Conservation (phyloP, 2,113 vertebrate genomes). For the Ictalurus punctatus region DNA sequence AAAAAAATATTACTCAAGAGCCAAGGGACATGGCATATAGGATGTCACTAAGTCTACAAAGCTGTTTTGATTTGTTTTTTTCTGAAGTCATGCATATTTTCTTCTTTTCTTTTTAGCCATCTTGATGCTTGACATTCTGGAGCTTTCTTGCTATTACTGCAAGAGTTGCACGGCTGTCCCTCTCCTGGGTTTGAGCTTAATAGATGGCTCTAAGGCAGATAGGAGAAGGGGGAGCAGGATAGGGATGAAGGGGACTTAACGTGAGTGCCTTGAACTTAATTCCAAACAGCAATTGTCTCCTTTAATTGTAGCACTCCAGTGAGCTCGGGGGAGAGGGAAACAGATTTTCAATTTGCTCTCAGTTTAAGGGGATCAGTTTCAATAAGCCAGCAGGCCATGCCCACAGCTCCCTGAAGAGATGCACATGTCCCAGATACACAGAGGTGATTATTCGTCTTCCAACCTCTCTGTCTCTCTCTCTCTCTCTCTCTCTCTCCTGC, state of each 20-base stretch:
- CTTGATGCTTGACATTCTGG: conserved; percentile 53
- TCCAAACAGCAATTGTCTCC: conserved; percentile 68
- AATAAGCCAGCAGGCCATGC: conserved; percentile 65
- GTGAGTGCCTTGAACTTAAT: conserved; percentile 58
- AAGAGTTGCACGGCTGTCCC: conserved; percentile 42
- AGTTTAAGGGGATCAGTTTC: conserved; percentile 70
- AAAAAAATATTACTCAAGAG: conserved; percentile 13
- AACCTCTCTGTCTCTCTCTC: not conserved
- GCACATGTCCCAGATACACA: conserved; percentile 30
- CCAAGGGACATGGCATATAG: not conserved
- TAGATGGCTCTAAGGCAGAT: conserved; percentile 55
- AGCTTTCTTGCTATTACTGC: conserved; percentile 61
- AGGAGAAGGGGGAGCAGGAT: conserved; percentile 28
- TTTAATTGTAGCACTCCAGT: conserved; percentile 70
- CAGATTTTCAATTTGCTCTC: conserved; percentile 75
- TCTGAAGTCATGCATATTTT: not conserved
- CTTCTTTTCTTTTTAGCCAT: conserved; percentile 21
- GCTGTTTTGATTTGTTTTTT: conserved; percentile 4
- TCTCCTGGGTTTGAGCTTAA: conserved; percentile 48
- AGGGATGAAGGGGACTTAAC: conserved; percentile 31
- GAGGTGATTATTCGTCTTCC: conserved; percentile 44
- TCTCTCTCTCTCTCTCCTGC: no score
- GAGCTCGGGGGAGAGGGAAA: conserved; percentile 63
- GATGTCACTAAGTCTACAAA: conserved; percentile 25
- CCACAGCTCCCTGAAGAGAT: conserved; percentile 59